These are phyloP conservation scores for Vespertilio murinus DNA, from an alignment of 2,797 vertebrate species.

Conservation along the genomic window DNA sequence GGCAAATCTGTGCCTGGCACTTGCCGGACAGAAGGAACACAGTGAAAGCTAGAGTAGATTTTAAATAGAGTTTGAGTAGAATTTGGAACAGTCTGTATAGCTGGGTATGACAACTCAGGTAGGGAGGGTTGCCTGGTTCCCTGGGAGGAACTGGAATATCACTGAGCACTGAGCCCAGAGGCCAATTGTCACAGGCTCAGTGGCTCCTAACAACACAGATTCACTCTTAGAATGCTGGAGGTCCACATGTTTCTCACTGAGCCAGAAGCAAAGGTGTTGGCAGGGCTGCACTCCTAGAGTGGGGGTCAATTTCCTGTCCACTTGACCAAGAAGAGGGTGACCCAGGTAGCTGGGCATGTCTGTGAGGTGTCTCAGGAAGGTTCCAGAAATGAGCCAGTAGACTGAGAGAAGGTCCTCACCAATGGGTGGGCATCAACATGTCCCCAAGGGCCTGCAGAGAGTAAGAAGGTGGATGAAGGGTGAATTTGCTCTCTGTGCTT, in stretches of 20 bases:
- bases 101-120: no score
- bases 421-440: no score
- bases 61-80: background rate
- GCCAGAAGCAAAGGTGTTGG: background rate
- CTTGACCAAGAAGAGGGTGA: background rate
- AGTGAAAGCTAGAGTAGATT: background rate
- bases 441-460: no score
- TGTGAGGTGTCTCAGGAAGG: no score
- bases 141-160: background rate
- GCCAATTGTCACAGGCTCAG: background rate
- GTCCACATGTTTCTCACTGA: background rate
- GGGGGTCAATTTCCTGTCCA: rapidly evolving
- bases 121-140: background rate
- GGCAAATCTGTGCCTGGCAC: background rate
- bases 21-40: background rate
- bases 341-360: background rate
- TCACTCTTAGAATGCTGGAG: background rate
- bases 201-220: background rate
- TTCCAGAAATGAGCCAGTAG: no score
- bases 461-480: no score
- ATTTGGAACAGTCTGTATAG: background rate
- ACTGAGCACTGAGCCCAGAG: background rate
- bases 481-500: no score
- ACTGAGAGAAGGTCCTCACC: background rate
- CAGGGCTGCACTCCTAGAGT: background rate